phyloP scores from a whole-genome alignment of 2,113 vertebrate species.

The Corynorhinus townsendii region DNA sequence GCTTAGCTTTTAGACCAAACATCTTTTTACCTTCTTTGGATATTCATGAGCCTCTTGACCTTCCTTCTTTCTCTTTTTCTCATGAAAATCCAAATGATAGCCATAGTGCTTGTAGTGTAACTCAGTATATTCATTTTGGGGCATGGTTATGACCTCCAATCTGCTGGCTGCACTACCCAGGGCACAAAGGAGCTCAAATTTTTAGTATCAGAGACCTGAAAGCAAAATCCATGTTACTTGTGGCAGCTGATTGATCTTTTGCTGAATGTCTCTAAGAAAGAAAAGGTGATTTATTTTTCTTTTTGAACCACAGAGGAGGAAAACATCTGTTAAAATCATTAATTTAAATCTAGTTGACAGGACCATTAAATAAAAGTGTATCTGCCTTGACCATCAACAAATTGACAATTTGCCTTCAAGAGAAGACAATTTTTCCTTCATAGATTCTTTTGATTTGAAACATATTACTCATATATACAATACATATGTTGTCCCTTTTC shows the following conservation, averaged over 20 bases:
- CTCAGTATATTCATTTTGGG: neutral
- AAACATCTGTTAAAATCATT: neutral
- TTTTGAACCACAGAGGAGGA: neutral
- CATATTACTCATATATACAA: neutral
- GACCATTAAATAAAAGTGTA: neutral
- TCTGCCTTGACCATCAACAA: neutral
- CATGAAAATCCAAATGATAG: neutral
- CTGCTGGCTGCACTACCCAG: neutral
- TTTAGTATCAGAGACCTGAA: neutral
- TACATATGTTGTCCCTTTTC: neutral
- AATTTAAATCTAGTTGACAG: neutral
- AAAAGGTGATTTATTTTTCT: neutral
- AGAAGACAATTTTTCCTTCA: neutral
- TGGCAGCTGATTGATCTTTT: neutral
- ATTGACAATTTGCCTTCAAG: neutral
- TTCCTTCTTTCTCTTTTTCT: neutral
- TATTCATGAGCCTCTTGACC: neutral
- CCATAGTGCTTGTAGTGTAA: neutral
- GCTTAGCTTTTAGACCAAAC: neutral
- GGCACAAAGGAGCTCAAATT: neutral
- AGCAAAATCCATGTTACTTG: neutral
- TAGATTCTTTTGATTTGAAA: neutral
- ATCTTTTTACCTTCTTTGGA: neutral
- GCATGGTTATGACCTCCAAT: neutral
- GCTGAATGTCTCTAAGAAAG: neutral